These are phyloP conservation scores for Lepas anatifera DNA, from an alignment of 2,888 invertebrate genomes.

Conservation along the genomic window DNA sequence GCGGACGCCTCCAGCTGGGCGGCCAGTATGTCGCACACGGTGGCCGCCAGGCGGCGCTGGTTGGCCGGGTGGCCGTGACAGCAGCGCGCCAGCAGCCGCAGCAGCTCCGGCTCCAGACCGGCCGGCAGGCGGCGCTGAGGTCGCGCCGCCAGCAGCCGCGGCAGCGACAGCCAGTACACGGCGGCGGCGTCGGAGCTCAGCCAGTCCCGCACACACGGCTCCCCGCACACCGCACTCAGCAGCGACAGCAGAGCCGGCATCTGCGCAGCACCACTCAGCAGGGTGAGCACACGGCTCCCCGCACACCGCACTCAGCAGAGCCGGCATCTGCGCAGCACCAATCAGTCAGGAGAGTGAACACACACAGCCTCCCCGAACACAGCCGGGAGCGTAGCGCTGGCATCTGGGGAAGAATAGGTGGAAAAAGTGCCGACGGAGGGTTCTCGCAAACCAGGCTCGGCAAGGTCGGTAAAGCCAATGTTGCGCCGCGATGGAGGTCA, in stretches of 20 bases:
- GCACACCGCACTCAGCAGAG: too few relatives aligned
- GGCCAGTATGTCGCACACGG: conserved; percentile 57
- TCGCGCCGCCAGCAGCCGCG: conserved; percentile 53
- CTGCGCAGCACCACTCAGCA: not conserved
- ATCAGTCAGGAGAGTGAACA: too few relatives aligned
- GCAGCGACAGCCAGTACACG: conserved; percentile 72
- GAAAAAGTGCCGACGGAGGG: too few relatives aligned
- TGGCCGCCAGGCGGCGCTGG: conserved; percentile 66
- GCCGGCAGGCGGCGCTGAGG: conserved; percentile 22
- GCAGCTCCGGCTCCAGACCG: conserved; percentile 45
- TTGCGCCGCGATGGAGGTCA: too few relatives aligned
- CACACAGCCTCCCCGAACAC: too few relatives aligned
- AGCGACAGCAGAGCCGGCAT: conserved; percentile 51
- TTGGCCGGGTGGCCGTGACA: conserved; percentile 73
- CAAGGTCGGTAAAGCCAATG: too few relatives aligned
- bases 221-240: conserved; percentile 65
- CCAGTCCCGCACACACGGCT: conserved; percentile 75
- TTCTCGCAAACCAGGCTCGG: too few relatives aligned
- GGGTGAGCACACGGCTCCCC: too few relatives aligned
- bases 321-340: not conserved
- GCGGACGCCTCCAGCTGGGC: not conserved
- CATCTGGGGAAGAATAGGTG: too few relatives aligned
- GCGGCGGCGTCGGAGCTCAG: conserved; percentile 64
- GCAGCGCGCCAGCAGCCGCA: conserved; percentile 67
- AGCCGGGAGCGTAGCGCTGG: too few relatives aligned